Percentiles rank a stretch among this genome's conserved stretches.
Evolutionary conservation across 92 coral and sea anemone species (phyloP).

Genomic region (Diadumene lineata): DNA sequence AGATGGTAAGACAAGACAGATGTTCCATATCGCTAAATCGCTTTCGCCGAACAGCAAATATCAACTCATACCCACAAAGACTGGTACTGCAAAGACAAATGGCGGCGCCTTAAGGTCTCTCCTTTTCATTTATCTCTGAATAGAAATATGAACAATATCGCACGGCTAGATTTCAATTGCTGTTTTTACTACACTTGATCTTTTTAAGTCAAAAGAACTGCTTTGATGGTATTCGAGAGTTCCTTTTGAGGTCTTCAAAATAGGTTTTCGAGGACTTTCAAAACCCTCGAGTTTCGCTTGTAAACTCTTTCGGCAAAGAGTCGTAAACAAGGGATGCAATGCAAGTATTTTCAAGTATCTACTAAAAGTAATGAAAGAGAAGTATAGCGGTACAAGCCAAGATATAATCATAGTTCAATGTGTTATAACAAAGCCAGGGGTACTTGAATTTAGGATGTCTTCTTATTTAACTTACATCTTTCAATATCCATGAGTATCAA

Average conservation of each 20-base stretch:
- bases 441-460: too few relatives aligned
- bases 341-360: neutral
- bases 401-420: too few relatives aligned
- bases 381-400: too few relatives aligned
- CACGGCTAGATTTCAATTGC: neutral
- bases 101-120: neutral
- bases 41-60: slow-evolving; percentile 7
- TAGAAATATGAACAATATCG: neutral
- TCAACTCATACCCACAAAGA: neutral
- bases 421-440: too few relatives aligned
- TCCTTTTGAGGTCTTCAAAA: too few relatives aligned
- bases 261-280: neutral
- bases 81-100: neutral
- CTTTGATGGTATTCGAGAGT: neutral
- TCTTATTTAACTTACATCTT: too few relatives aligned
- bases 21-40: neutral
- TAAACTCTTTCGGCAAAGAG: neutral
- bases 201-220: neutral
- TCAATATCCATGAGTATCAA: too few relatives aligned
- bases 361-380: too few relatives aligned
- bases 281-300: slow-evolving; percentile 1
- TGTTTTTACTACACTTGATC: too few relatives aligned
- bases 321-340: neutral
- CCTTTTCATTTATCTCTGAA: neutral
- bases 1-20: slow-evolving; percentile 3